Conservation (phyloP, 2,888 invertebrate genomes). For the Lomographa bimaculata region DNA sequence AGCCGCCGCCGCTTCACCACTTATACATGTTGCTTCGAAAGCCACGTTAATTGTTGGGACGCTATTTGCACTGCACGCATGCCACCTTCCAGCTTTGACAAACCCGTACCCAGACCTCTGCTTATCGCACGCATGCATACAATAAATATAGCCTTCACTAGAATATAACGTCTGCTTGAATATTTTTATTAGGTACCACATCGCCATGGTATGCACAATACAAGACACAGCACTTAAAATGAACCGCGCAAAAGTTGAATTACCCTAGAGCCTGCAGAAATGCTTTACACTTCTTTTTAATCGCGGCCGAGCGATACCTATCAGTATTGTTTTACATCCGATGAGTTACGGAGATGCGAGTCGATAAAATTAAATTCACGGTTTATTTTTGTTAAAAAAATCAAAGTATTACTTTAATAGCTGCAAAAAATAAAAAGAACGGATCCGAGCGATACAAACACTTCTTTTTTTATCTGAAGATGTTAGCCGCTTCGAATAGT, state of each 20-base stretch:
- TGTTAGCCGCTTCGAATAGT: constrained; percentile 59
- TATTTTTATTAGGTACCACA: constrained; percentile 46
- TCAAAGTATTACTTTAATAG: constrained; percentile 70
- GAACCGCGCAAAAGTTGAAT: constrained; percentile 57
- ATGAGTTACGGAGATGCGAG: constrained; percentile 65
- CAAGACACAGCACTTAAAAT: constrained; percentile 73
- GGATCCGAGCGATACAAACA: constrained; percentile 59
- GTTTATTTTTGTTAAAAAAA: constrained; percentile 62
- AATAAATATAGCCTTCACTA: constrained; percentile 26
- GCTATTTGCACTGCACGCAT: constrained; percentile 53
- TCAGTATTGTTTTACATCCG: constrained; percentile 73
- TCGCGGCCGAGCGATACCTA: constrained; percentile 65
- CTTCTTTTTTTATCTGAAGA: constrained; percentile 57
- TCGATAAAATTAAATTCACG: constrained; percentile 69
- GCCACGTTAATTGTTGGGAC: constrained; percentile 70
- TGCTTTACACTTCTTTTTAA: constrained; percentile 65
- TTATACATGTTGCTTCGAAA: constrained; percentile 60
- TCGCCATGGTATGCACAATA: constrained; percentile 55
- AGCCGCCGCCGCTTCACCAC: constrained; percentile 59
- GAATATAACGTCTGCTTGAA: constrained; percentile 30
- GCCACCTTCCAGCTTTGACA: constrained; percentile 29
- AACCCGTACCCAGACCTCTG: constrained; percentile 13
- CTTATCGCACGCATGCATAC: constrained; percentile 25
- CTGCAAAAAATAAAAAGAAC: constrained; percentile 63
- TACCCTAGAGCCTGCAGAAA: constrained; percentile 57